phyloP scores from a whole-genome alignment of 2,797 vertebrate genomes.

The Eupleurogrammus muticus region DNA sequence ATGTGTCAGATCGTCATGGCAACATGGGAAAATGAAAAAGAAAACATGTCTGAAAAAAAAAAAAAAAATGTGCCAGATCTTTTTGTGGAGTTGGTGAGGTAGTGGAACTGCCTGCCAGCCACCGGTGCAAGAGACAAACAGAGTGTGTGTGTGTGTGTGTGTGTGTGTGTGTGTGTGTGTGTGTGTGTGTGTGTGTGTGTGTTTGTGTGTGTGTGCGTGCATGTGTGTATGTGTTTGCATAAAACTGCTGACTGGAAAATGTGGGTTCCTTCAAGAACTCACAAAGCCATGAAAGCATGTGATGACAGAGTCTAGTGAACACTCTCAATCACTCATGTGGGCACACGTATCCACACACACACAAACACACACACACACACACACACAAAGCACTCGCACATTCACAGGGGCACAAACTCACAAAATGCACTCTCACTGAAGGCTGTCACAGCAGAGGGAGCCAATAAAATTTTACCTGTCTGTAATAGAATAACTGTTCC shows the following conservation, averaged over 20 bases:
- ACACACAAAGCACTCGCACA: constrained; percentile 17
- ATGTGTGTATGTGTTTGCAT: constrained; percentile 9
- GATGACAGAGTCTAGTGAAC: constrained; percentile 72
- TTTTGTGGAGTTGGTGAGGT: constrained; percentile 62
- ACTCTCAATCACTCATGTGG: constrained; percentile 59
- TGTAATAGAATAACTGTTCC: constrained; percentile 49
- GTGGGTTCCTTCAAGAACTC: constrained; percentile 75
- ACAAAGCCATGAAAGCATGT: constrained; percentile 71
- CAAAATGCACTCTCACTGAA: constrained; percentile 46
- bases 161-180: constrained; percentile 4
- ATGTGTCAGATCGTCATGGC: constrained; percentile 72
- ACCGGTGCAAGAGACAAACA: constrained; percentile 48
- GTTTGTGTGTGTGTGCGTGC: constrained; percentile 12
- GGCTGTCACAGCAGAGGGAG: constrained; percentile 68
- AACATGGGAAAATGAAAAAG: constrained; percentile 54
- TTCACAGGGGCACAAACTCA: background rate
- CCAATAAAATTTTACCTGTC: constrained; percentile 64
- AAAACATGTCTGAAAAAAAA: constrained; percentile 34
- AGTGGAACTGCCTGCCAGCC: constrained; percentile 55
- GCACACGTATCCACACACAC: constrained; percentile 26
- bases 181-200: constrained; percentile 9
- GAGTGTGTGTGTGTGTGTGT: constrained; percentile 18
- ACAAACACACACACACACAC: constrained; percentile 19
- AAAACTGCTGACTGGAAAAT: constrained; percentile 75
- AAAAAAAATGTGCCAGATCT: constrained; percentile 52